A percentile compares a stretch with the other conserved stretches of the same genome.
Conservation (phyloP, 2,113 vertebrate genomes). For the Lepus timidus region DNA sequence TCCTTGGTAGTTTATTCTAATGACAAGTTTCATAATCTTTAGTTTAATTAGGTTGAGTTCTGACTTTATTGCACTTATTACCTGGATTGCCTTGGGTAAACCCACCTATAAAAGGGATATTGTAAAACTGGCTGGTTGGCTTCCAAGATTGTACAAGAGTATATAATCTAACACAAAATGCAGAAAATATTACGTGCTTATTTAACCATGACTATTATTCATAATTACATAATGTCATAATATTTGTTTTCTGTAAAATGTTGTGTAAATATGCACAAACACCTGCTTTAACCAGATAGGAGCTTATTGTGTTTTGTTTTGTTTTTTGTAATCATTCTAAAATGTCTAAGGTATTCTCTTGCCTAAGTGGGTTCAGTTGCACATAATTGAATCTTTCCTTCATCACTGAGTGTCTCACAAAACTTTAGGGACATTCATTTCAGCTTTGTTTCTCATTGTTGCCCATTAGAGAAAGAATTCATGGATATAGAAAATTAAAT, state of each 20-base stretch:
- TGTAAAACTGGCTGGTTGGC: not conserved
- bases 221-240: not conserved
- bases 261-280: not conserved
- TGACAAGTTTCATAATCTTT: not conserved
- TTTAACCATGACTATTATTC: not conserved
- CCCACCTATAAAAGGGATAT: not conserved
- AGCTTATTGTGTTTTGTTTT: not conserved
- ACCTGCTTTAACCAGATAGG: not conserved
- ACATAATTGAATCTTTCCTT: constrained; percentile 53
- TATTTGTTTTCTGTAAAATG: not conserved
- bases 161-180: not conserved
- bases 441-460: not conserved
- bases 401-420: not conserved
- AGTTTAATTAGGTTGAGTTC: not conserved
- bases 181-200: not conserved
- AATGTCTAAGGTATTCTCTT: not conserved
- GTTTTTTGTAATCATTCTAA: constrained; percentile 1
- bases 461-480: not conserved
- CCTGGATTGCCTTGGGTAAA: not conserved
- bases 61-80: not conserved
- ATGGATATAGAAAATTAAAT: not conserved
- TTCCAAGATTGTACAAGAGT: not conserved
- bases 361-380: not conserved
- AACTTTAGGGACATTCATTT: not conserved
- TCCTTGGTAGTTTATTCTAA: not conserved